Percentiles rank a stretch among this genome's conserved stretches.
phyloP scores from a whole-genome alignment of 2,113 vertebrate genomes.

The Mesitornis unicolor region DNA sequence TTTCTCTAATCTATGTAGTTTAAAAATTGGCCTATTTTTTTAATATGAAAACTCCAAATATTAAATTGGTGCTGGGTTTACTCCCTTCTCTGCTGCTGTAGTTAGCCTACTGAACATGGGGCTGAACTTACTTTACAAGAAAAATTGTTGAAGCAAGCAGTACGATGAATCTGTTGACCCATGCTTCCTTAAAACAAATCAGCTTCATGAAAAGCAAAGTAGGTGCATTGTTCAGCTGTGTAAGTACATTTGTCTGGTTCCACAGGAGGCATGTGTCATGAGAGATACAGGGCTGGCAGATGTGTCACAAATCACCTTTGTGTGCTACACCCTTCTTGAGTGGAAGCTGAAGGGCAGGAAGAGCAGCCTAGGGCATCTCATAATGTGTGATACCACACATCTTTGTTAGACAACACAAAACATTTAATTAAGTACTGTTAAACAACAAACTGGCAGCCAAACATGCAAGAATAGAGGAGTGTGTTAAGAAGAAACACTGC shows the following conservation, averaged over 20 bases:
- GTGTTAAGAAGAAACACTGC: not conserved
- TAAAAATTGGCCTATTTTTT: not conserved
- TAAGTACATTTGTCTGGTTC: not conserved
- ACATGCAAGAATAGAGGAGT: not conserved
- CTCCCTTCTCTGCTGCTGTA: not conserved
- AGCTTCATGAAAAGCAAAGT: accelerated
- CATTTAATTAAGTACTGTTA: not conserved
- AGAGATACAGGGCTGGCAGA: not conserved
- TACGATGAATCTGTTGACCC: not conserved
- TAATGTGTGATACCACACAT: not conserved
- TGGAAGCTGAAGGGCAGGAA: not conserved
- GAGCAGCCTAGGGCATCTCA: not conserved
- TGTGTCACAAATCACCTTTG: too few relatives aligned
- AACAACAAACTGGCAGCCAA: not conserved
- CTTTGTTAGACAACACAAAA: not conserved
- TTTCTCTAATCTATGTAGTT: not conserved
- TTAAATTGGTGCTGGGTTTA: not conserved
- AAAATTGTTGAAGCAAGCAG: not conserved
- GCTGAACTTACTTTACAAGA: not conserved
- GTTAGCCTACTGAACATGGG: not conserved
- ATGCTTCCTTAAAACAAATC: not conserved
- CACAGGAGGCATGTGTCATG: not conserved
- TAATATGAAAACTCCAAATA: not conserved
- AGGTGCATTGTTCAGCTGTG: not conserved
- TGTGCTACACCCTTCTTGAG: not conserved